These are phyloP conservation scores for Alloplasta piceator DNA, from an alignment of 2,888 invertebrate genomes.

Conservation along the genomic window DNA sequence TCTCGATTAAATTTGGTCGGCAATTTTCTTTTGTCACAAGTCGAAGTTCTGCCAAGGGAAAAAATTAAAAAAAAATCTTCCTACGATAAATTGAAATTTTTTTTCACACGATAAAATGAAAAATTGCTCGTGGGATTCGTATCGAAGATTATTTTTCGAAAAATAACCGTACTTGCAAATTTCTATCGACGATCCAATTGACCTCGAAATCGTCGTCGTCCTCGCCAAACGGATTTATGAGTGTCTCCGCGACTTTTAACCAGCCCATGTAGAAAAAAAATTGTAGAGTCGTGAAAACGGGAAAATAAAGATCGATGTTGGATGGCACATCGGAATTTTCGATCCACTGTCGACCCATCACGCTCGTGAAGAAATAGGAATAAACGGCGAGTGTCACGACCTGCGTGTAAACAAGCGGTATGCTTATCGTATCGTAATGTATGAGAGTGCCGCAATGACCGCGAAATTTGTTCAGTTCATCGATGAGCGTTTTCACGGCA, in stretches of 20 bases:
- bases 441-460: constrained; percentile 84
- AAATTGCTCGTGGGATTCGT: background rate
- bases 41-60: too few species aligned
- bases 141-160: background rate
- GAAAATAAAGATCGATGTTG: constrained; percentile 91
- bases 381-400: constrained; percentile 97
- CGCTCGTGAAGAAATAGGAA: constrained; percentile 94
- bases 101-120: background rate
- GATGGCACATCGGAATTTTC: constrained; percentile 76
- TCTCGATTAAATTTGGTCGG: too few species aligned
- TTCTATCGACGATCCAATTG: constrained; percentile 96
- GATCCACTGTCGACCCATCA: constrained; percentile 95
- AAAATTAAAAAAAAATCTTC: too few species aligned
- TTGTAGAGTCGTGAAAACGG: constrained; percentile 94
- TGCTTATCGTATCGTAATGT: constrained; percentile 85
- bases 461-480: constrained; percentile 86
- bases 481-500: constrained; percentile 93
- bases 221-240: constrained; percentile 96
- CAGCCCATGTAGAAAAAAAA: constrained; percentile 96
- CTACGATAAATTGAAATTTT: too few species aligned
- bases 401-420: constrained; percentile 85
- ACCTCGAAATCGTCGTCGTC: constrained; percentile 97
- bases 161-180: constrained; percentile 87
- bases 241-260: constrained; percentile 95
- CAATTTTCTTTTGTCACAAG: too few species aligned